Evolutionary conservation across 2,113 vertebrate species (phyloP).

Genomic region (Varanus salvator): DNA sequence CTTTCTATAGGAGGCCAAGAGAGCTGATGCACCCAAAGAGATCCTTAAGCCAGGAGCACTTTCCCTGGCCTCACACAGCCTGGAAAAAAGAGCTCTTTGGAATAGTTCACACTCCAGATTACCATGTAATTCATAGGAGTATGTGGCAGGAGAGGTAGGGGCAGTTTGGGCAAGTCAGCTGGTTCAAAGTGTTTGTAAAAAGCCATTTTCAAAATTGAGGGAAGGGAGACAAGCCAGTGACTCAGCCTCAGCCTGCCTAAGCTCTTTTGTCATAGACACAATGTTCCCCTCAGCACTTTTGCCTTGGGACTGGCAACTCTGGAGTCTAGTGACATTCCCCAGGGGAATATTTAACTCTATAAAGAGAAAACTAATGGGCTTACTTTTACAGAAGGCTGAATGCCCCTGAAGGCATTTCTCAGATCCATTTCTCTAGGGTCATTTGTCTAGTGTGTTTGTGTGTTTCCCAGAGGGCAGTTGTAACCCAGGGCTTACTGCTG

Average conservation of each 20-base stretch:
- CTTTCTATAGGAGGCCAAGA: neutral
- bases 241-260: neutral
- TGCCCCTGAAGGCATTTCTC: no score
- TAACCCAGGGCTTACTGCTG: neutral
- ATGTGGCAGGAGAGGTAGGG: neutral
- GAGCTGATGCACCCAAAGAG: neutral
- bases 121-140: neutral
- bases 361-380: no score
- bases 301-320: neutral
- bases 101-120: neutral
- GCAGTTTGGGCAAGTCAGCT: neutral
- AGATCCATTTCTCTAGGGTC: no score
- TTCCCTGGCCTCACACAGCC: neutral
- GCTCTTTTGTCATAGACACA: neutral
- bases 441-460: neutral
- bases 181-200: neutral
- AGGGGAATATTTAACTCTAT: neutral
- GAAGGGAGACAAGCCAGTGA: no score
- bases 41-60: neutral
- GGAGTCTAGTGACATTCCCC: neutral
- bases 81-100: neutral
- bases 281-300: neutral
- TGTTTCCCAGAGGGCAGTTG: neutral
- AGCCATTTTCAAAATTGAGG: neutral
- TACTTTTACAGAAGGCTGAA: no score